Evolutionary conservation across 2,888 invertebrate species (phyloP), one percentile per base, ranked within the genome.

Genomic region (Amiota communis): DNA sequence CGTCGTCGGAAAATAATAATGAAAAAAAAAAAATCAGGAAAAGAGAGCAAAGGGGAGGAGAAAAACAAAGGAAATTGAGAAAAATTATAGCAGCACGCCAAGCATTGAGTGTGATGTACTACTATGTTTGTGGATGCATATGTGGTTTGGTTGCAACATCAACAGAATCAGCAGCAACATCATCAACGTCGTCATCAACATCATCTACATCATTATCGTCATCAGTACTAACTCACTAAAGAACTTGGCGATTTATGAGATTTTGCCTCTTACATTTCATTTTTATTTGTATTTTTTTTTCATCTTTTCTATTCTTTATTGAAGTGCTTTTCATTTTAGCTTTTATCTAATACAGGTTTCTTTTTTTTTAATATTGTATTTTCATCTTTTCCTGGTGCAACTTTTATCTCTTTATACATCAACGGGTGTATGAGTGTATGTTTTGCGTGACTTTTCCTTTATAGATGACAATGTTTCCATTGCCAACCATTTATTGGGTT

Each of bases 401-500:
- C 56, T 15, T 8, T 15, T 17, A 56, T n/a, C 6, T 36, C 36
- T 36, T 36, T 36, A 36, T 36, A 2, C 36, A 36, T 36, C 36
- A 36, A 36, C 6, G 36, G 36, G 6, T 2, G 6, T 36, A 6
- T 48, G 36, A 12, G 63, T 63, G 63, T 12, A 53, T 53, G 53
- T 15, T 53, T 36, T 53, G 53, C 15, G 53, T 53, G 13, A 8
- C 53, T 15, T 53, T 48, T 36, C 49, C 11, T 68, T 68, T 68
- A 36, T 53, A 13, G 23, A 12, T 12, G 15, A 20, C 49, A 65
- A 15, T 64, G 15, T 65, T 65, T 65, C 65, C n/a, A 49, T 48
- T 65, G 67, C 51, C 36, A 64, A 36, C 36, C 64, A 51, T 68
- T 68, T 68, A 68, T 68, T 68, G 67, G 67, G 67, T 68, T 68